Base-by-base conservation (phyloP, 2,888 invertebrate genomes). In the Julus scandinavius region DNA sequence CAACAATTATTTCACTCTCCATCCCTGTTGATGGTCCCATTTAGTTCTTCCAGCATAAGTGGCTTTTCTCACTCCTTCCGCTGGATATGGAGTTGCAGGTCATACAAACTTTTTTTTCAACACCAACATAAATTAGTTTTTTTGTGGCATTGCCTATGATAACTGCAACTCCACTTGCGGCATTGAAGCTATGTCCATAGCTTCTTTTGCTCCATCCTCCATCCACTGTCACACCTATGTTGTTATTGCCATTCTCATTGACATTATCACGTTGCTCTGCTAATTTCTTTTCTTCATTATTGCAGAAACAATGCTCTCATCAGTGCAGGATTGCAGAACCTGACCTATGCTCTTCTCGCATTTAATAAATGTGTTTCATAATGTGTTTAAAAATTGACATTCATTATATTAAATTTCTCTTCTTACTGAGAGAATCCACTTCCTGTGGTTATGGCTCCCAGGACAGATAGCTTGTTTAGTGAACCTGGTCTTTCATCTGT, bases 181-280 rank as follows among this genome's bases (percentile, higher is more conserved):
- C 83, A 40, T 83, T 83, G 83, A 11, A 83, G 13, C 83, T 0
- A 17, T 83, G 83, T 2, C 40, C 13, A 41, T 83, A 83, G 11
- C 13, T 83, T 11, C 54, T 54, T 83, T 83, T 83, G 40, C 83
- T n/a, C 83, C 83, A 83, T 13, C 83, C 83, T 83, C 40, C 83
- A 83, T 83, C 83, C 11, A 83, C 83, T 40, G 20, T 83, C n/a
- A 83, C 83, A 40, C 4, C 15, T 13, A 83, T 83, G 17, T n/a
- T 13, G 40, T 83, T 17, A 40, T 83, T 17, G 5, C 83, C 83
- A n/a, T 38, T 13, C 0, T 4, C 83, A 83, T 83, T 20, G 13
- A 15, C n/a, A 17, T 80, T 17, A 40, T 83, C n/a, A n/a, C 40
- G 83, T 41, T 17, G 83, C 40, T 83, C 83, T n/a, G 83, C 40